phyloP scores from a whole-genome alignment of 2,888 invertebrate species.

The Chloroclysta siterata region DNA sequence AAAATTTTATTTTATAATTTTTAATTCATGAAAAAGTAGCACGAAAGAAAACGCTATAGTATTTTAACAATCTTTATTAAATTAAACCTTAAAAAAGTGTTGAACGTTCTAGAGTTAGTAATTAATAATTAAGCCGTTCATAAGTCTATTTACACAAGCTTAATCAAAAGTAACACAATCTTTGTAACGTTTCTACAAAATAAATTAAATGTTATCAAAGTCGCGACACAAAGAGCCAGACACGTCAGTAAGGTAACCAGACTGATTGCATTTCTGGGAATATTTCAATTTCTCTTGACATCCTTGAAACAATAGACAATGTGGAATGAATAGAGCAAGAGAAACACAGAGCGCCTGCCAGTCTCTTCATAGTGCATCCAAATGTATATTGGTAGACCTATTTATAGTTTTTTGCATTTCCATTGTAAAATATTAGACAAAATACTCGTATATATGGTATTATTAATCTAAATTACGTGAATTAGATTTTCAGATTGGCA shows the following conservation, averaged over 20 bases:
- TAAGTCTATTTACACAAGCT: slow-evolving; percentile 16
- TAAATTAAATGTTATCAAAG: slow-evolving; percentile 10
- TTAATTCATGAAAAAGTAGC: not conserved
- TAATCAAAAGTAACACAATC: slow-evolving; percentile 13
- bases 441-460: no score
- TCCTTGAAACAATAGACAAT: not conserved
- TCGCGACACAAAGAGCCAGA: not conserved
- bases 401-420: no score
- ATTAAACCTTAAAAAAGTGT: slow-evolving; percentile 5
- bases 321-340: not conserved
- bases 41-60: not conserved
- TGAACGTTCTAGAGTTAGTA: slow-evolving; percentile 16
- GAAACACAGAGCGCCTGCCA: not conserved
- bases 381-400: no score
- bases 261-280: not conserved
- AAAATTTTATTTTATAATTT: no score
- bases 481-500: no score
- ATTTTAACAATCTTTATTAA: slow-evolving; percentile 21
- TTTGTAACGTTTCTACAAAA: slow-evolving; percentile 15
- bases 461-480: no score
- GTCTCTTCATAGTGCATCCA: not conserved
- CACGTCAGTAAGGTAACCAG: not conserved
- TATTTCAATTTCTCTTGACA: not conserved
- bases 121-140: not conserved
- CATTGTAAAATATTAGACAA: no score